A percentile compares a stretch with the other conserved stretches of the same genome.
phyloP scores from a whole-genome alignment of 2,888 invertebrate genomes.

The Lepetodrilus schrolli region DNA sequence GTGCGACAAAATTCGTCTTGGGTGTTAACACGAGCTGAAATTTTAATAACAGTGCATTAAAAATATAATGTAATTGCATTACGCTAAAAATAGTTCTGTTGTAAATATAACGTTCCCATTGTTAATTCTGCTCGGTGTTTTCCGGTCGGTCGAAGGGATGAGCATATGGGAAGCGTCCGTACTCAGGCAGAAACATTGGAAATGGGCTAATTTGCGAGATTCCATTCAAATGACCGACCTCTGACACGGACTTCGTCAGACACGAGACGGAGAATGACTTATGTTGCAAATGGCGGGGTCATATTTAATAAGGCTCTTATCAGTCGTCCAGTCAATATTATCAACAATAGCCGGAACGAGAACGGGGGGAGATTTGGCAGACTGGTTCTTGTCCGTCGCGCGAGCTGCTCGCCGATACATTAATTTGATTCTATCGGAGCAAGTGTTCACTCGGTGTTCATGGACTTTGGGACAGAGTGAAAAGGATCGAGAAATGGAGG shows the following conservation, averaged over 20 bases:
- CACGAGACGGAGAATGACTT: conserved; percentile 31
- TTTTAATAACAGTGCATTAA: no score
- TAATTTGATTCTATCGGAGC: conserved; percentile 39
- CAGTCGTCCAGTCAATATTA: conserved; percentile 31
- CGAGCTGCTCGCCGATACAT: conserved; percentile 34
- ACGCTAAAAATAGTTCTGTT: no score
- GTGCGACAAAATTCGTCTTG: no score
- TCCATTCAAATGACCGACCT: conserved; percentile 19
- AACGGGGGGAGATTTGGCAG: conserved; percentile 20
- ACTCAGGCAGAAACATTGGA: conserved; percentile 14
- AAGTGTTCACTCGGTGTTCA: conserved; percentile 36
- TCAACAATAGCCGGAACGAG: conserved; percentile 24
- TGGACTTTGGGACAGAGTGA: conserved; percentile 37
- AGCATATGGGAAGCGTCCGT: conserved; percentile 19
- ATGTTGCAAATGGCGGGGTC: conserved; percentile 41
- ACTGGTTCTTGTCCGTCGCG: conserved; percentile 26
- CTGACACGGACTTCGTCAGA: conserved; percentile 14
- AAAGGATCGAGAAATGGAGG: no score
- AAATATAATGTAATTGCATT: no score
- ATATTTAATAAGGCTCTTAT: conserved; percentile 47
- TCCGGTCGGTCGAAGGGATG: background rate
- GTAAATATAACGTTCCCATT: no score
- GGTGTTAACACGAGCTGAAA: no score
- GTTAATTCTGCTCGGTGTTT: no score
- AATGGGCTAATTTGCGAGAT: conserved; percentile 26